These are phyloP conservation scores for Opisthograptis luteolata DNA, from an alignment of 2,888 invertebrate species.

Conservation along the genomic window DNA sequence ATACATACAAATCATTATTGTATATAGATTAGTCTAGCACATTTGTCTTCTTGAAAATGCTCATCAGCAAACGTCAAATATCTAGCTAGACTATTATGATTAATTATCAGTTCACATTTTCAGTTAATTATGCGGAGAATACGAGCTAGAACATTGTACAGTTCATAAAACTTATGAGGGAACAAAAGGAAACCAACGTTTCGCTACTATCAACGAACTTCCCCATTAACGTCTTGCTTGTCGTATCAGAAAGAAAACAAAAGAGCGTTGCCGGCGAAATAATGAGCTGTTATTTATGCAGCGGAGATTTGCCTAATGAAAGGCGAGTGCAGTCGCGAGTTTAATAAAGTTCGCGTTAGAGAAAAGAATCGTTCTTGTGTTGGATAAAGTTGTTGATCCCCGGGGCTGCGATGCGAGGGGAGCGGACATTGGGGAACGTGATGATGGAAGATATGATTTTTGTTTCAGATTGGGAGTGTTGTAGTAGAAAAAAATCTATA, in stretches of 20 bases:
- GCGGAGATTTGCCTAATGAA: conserved; percentile 50
- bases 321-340: conserved; percentile 45
- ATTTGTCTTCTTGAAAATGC: background rate
- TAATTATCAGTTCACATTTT: background rate
- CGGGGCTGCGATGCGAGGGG: conserved; percentile 28
- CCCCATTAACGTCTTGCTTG: conserved; percentile 12
- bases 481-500: too few species aligned
- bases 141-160: background rate
- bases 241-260: conserved; percentile 34
- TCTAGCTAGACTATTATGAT: background rate
- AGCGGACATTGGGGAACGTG: conserved; percentile 29
- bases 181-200: conserved; percentile 2
- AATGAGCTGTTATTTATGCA: conserved; percentile 48
- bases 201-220: conserved; percentile 31
- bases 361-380: conserved; percentile 51
- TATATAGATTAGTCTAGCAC: background rate
- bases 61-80: background rate
- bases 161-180: conserved; percentile 1
- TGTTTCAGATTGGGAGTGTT: conserved; percentile 18
- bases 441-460: conserved; percentile 14
- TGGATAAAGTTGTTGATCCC: conserved; percentile 45
- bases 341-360: conserved; percentile 49
- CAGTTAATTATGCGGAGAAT: background rate
- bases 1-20: too few species aligned
- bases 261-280: conserved; percentile 33